Evolutionary conservation across 1,140 invertebrate species (phyloP).

Genomic region (Heliothis virescens): DNA sequence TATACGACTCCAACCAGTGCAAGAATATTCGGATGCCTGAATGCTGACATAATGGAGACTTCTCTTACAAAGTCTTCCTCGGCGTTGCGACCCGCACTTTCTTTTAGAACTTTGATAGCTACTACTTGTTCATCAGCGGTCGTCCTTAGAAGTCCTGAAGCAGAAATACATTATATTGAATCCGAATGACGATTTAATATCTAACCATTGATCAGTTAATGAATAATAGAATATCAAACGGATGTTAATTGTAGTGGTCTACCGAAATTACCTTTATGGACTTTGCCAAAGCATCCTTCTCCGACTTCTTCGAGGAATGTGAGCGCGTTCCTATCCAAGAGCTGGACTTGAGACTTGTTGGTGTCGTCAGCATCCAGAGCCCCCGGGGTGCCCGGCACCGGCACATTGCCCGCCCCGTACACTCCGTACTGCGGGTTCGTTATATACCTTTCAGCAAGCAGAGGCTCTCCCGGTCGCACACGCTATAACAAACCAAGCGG

Average conservation of each 20-base stretch:
- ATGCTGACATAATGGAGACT: conserved; percentile 96
- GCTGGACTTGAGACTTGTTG: conserved; percentile 85
- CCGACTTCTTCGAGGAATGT: conserved; percentile 93
- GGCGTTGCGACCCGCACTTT: conserved; percentile 92
- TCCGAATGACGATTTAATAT: too few species aligned
- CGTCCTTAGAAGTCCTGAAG: conserved; percentile 87
- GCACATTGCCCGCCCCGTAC: conserved; percentile 70
- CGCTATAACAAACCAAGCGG: conserved; percentile 72
- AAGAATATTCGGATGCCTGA: conserved; percentile 95
- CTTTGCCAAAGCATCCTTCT: conserved; percentile 97
- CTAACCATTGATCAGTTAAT: too few species aligned
- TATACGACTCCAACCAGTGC: conserved; percentile 93
- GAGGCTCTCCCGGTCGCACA: conserved; percentile 85
- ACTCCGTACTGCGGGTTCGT: conserved; percentile 92
- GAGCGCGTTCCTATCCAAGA: conserved; percentile 88
- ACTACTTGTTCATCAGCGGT: conserved; percentile 87
- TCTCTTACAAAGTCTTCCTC: conserved; percentile 95
- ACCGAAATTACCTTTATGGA: conserved; percentile 91
- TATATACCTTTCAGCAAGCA: conserved; percentile 91
- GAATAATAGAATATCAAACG: neutral
- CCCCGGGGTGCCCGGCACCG: conserved; percentile 52
- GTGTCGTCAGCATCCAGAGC: conserved; percentile 72
- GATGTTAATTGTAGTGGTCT: neutral
- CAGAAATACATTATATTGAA: neutral
- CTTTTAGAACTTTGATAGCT: conserved; percentile 95